Conservation (phyloP, 2,888 invertebrate genomes). For the Orgyia antiqua region DNA sequence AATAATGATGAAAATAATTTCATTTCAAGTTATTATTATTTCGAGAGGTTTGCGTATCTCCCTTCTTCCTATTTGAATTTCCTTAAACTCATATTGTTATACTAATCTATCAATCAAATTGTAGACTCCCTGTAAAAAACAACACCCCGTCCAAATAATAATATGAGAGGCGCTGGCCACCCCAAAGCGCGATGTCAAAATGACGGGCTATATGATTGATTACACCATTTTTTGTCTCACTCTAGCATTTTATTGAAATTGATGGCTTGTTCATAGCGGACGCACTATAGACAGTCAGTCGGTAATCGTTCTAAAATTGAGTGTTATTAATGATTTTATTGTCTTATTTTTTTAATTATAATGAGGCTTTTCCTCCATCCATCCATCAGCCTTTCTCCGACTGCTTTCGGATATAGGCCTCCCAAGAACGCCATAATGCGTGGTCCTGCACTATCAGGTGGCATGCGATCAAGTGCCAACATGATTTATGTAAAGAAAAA, state of each 20-base stretch:
- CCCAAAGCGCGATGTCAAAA: constrained; percentile 25
- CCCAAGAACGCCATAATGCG: too few species aligned
- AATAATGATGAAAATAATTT: too few species aligned
- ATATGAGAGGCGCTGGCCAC: constrained; percentile 21
- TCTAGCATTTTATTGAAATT: constrained; percentile 36
- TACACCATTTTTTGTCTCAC: constrained; percentile 33
- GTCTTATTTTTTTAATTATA: constrained; percentile 9
- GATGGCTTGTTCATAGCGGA: constrained; percentile 30
- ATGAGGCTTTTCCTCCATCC: too few species aligned
- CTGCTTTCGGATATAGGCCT: too few species aligned
- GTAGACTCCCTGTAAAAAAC: constrained; percentile 10
- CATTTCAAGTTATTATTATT: too few species aligned
- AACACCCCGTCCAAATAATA: constrained; percentile 16
- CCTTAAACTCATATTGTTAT: background rate
- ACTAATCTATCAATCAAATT: constrained; percentile 8
- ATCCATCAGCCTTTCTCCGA: too few species aligned
- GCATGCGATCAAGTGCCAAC: too few species aligned
- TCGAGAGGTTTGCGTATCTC: too few species aligned
- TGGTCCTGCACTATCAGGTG: too few species aligned
- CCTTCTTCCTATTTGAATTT: too few species aligned
- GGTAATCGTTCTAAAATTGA: constrained; percentile 29
- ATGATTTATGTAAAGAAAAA: too few species aligned
- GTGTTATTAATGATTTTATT: constrained; percentile 26
- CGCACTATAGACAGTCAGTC: constrained; percentile 24
- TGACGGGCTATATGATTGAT: constrained; percentile 34